Evolutionary conservation across 2,888 invertebrate genomes (phyloP), one percentile per base, ranked within the genome.

Genomic region (Cantharis flavilabris): DNA sequence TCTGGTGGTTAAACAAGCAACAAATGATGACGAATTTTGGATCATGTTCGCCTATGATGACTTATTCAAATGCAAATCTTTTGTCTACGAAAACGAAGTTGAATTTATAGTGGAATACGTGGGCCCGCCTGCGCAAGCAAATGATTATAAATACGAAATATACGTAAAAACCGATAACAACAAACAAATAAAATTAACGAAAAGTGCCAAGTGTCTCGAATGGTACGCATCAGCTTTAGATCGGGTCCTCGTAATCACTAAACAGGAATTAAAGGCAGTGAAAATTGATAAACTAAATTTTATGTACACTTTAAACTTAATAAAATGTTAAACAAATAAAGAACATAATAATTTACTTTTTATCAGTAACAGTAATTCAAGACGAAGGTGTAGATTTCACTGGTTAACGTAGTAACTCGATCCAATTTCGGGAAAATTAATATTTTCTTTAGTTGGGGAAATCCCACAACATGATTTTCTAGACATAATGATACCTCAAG

Each of bases 61-160:
- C 65, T 79, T 86, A 13, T 86, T 86, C 76, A 83, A 81, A 71
- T 85, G 84, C 75, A 82, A 82, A 9, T 84, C 83, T 78, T 85
- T 82, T 76, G 81, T 83, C 76, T 86, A 83, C 72, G 82, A 81
- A 26, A 80, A 80, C n/a, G 81, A 80, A 18, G 82, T 84, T 9
- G 86, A 86, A 73, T 82, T 86, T 75, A 72, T 82, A 18, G 83
- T 85, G 10, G 81, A 81, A n/a, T 84, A 83, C 76, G 70, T 85
- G 5, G 86, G 86, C 3, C 75, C 82, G 13, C 82, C 84, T 75
- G 80, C 81, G n/a, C 79, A 82, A 62, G 82, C 85, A 10, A 65
- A 71, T 9, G 81, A 82, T 14, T 85, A 80, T 79, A 79, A 71
- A 23, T 84, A 82, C 76, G 83, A 85, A 75, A 76, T 85, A 20